A percentile compares a stretch with the other conserved stretches of the same genome.
Conservation (phyloP, 2,797 vertebrate species). For the Xenops minutus region DNA sequence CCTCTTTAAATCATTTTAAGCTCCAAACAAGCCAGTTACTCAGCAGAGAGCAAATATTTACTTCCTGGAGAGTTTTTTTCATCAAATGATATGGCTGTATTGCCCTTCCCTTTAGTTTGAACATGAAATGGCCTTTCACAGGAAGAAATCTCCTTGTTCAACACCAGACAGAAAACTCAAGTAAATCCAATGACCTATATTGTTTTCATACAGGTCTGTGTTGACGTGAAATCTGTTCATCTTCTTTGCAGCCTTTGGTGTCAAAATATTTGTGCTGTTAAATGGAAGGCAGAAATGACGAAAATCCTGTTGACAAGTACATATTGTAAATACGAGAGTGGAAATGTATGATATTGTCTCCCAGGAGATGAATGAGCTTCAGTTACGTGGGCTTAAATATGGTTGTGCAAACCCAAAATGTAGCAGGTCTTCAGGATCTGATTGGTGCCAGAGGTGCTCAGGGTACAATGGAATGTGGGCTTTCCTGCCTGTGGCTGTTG, state of each 20-base stretch:
- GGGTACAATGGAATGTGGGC: fast-evolving
- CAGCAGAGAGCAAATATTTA: background rate
- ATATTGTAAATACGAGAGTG: fast-evolving
- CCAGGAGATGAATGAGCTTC: background rate
- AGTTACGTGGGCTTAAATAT: fast-evolving
- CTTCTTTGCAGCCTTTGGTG: background rate
- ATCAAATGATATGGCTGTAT: background rate
- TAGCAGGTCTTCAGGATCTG: background rate
- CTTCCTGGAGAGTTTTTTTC: background rate
- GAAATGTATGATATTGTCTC: background rate
- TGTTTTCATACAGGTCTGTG: background rate
- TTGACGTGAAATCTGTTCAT: background rate
- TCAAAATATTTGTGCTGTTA: background rate
- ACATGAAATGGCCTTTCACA: background rate
- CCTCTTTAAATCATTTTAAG: background rate
- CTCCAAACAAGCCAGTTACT: background rate
- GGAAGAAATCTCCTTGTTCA: background rate
- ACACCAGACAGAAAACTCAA: background rate
- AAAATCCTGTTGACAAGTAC: background rate
- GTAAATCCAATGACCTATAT: background rate
- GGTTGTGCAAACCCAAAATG: background rate
- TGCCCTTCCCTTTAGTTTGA: background rate
- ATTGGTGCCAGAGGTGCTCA: background rate
- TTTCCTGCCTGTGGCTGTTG: background rate
- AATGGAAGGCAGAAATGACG: background rate